phyloP scores from a whole-genome alignment of 2,888 invertebrate genomes.

The Lepidochrysops patricia region DNA sequence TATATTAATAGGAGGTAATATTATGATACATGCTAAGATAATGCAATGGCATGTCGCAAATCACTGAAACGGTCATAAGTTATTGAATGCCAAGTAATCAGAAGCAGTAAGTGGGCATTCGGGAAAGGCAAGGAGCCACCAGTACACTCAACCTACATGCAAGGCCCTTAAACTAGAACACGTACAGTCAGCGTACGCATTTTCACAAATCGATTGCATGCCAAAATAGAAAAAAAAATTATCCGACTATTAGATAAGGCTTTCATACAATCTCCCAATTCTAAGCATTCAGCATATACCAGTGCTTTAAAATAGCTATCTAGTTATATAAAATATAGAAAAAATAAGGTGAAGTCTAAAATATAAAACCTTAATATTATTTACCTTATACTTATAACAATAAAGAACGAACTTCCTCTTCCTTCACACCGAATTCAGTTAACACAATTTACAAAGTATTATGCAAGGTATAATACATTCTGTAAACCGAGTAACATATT shows the following conservation, averaged over 20 bases:
- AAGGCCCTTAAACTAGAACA: neutral
- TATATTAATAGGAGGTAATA: too few relatives aligned
- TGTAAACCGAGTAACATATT: conserved; percentile 4
- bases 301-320: too few relatives aligned
- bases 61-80: neutral
- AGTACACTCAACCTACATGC: conserved; percentile 8
- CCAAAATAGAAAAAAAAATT: neutral
- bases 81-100: conserved; percentile 9
- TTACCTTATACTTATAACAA: neutral
- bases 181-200: conserved; percentile 4
- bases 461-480: neutral
- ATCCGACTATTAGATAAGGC: too few relatives aligned
- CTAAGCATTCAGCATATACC: too few relatives aligned
- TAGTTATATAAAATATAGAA: too few relatives aligned
- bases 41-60: neutral
- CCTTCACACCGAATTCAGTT: neutral
- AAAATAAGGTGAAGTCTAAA: too few relatives aligned
- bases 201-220: neutral
- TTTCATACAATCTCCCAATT: too few relatives aligned
- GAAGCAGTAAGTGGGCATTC: conserved; percentile 6
- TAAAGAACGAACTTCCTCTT: neutral
- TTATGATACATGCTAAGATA: neutral
- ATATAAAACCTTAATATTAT: too few relatives aligned
- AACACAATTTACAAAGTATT: neutral
- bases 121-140: neutral